A percentile compares a stretch with the other conserved stretches of the same genome.
Evolutionary conservation across 2,888 invertebrate genomes (phyloP).

Genomic region (Mechanitis messenoides): DNA sequence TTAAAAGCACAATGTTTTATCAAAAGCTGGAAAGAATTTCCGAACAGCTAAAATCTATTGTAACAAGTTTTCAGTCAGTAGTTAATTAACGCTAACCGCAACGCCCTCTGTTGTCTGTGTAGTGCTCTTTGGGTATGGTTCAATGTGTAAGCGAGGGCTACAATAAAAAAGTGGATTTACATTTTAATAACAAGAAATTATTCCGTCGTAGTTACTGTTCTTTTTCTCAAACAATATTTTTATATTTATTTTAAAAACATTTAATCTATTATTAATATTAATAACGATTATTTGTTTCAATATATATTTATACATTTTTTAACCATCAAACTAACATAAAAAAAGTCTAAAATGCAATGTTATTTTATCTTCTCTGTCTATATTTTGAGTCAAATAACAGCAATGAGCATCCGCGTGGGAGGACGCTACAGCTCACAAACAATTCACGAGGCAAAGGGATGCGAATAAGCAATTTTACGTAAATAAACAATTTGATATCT

Average conservation of each 20-base stretch:
- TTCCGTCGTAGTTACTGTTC: too few relatives aligned
- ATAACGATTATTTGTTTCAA: too few relatives aligned
- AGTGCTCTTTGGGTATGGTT: slow-evolving; percentile 21
- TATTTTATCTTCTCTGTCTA: slow-evolving; percentile 10
- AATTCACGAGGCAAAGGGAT: slow-evolving; percentile 52
- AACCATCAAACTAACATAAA: too few relatives aligned
- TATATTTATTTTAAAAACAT: too few relatives aligned
- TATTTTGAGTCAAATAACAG: slow-evolving; percentile 49
- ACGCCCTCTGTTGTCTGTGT: slow-evolving; percentile 50
- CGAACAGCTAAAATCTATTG: slow-evolving; percentile 53
- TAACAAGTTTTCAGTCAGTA: slow-evolving; percentile 63
- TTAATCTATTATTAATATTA: too few relatives aligned
- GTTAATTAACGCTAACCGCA: slow-evolving; percentile 67
- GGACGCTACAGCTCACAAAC: slow-evolving; percentile 55
- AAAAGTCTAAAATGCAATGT: not conserved
- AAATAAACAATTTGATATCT: slow-evolving; percentile 30
- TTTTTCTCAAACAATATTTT: too few relatives aligned
- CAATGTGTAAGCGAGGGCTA: slow-evolving; percentile 18
- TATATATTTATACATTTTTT: too few relatives aligned
- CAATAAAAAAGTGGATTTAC: not conserved
- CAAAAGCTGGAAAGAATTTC: slow-evolving; percentile 47
- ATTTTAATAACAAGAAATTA: too few relatives aligned
- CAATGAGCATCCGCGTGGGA: slow-evolving; percentile 62
- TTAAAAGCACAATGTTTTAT: slow-evolving; percentile 11
- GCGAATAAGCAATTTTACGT: slow-evolving; percentile 36